These are phyloP conservation scores for Xiphophorus hellerii DNA, from an alignment of 2,113 vertebrate genomes.

Conservation along the genomic window DNA sequence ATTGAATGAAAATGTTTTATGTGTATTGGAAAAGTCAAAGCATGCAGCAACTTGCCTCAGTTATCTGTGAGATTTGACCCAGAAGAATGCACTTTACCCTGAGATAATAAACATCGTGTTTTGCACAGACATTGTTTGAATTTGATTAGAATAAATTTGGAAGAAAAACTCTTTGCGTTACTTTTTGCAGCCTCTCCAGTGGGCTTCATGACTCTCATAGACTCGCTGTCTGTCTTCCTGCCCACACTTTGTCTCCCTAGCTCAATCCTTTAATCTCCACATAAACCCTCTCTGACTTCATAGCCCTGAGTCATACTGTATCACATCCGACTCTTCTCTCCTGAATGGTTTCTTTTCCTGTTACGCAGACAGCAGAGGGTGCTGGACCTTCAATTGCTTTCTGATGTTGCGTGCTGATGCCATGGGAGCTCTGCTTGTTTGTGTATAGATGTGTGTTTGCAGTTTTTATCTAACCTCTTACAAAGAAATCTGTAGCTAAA, in stretches of 20 bases:
- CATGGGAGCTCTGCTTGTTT: slow-evolving; percentile 12
- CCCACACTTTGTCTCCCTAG: slow-evolving; percentile 55
- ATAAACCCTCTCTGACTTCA: slow-evolving; percentile 66
- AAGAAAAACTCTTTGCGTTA: slow-evolving; percentile 30
- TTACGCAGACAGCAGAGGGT: slow-evolving; percentile 48
- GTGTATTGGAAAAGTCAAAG: background rate
- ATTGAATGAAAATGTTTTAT: no score
- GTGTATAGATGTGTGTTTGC: background rate
- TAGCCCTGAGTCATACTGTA: slow-evolving; percentile 70
- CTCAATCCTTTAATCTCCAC: slow-evolving; percentile 71
- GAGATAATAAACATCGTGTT: slow-evolving; percentile 11
- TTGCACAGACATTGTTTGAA: slow-evolving; percentile 4
- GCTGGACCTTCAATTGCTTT: slow-evolving; percentile 31
- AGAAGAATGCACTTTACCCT: background rate
- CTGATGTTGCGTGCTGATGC: slow-evolving; percentile 12
- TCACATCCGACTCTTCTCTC: slow-evolving; percentile 45
- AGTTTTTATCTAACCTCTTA: background rate
- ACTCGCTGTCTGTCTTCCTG: slow-evolving; percentile 43
- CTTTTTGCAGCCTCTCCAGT: slow-evolving; percentile 23
- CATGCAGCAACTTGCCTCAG: background rate
- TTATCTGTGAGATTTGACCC: no score
- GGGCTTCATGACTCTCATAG: slow-evolving; percentile 30
- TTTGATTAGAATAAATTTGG: slow-evolving; percentile 33
- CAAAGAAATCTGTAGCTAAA: background rate
- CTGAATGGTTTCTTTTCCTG: slow-evolving; percentile 18